Percentiles rank a stretch among this genome's conserved stretches.
These are phyloP conservation scores for Dicaeum eximium DNA, from an alignment of 2,113 vertebrate species.

Conservation along the genomic window DNA sequence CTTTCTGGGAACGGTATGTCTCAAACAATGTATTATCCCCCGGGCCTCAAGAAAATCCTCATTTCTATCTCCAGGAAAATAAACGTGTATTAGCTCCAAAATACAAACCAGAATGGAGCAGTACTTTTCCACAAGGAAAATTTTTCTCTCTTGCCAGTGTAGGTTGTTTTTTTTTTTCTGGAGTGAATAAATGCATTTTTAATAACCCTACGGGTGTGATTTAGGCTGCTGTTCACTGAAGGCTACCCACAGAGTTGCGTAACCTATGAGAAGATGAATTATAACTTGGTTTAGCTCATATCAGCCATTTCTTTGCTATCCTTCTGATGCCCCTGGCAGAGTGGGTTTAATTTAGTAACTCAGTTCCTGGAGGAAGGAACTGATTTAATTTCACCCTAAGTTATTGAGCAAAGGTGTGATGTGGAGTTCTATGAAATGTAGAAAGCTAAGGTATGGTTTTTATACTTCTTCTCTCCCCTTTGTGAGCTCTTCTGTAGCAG, in stretches of 20 bases:
- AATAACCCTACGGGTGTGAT: slow-evolving; percentile 31
- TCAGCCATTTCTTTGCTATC: neutral
- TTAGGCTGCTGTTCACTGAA: slow-evolving; percentile 4
- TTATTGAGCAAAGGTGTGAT: neutral
- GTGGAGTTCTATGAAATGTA: neutral
- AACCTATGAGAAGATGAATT: slow-evolving; percentile 11
- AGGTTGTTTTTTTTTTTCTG: slow-evolving; percentile 19
- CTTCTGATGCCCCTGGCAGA: neutral
- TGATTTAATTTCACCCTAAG: neutral
- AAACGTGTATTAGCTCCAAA: neutral
- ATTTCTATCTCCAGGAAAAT: slow-evolving; percentile 42
- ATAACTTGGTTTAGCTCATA: neutral
- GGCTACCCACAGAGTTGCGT: slow-evolving; percentile 24
- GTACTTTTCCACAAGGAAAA: slow-evolving; percentile 51
- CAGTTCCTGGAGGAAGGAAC: neutral
- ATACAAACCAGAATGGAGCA: neutral
- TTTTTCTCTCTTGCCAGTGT: slow-evolving; percentile 11
- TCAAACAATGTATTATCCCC: slow-evolving; percentile 1
- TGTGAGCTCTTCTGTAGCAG: neutral
- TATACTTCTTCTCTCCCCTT: neutral
- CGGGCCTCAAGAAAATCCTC: neutral
- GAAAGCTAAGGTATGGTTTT: neutral
- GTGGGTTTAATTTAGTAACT: neutral
- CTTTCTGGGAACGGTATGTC: slow-evolving; percentile 32
- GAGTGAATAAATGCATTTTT: slow-evolving; percentile 59